These are phyloP conservation scores for Globia sparganii DNA, from an alignment of 2,888 invertebrate species.

Conservation along the genomic window DNA sequence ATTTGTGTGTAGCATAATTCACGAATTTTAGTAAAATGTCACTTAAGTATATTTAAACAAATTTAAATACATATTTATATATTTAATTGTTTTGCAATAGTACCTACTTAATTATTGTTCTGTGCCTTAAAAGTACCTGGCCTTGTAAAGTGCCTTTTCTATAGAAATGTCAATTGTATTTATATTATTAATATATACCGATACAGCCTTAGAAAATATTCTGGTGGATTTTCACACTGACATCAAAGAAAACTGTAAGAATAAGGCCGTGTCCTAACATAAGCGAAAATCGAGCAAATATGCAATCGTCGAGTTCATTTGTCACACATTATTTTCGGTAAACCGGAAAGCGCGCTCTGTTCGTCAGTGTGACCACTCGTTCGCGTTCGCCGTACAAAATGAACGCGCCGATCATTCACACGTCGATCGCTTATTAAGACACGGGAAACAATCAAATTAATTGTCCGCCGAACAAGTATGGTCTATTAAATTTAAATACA, in stretches of 20 bases:
- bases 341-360: not conserved
- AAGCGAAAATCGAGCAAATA: not conserved
- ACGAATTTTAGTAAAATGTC: slow-evolving; percentile 63
- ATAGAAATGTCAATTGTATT: slow-evolving; percentile 65
- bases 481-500: slow-evolving; percentile 29
- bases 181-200: slow-evolving; percentile 27
- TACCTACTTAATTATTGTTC: slow-evolving; percentile 64
- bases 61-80: slow-evolving; percentile 31
- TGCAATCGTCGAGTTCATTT: not conserved
- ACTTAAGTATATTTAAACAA: slow-evolving; percentile 60
- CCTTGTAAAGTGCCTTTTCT: slow-evolving; percentile 76
- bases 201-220: slow-evolving; percentile 44
- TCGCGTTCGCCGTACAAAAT: not conserved
- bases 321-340: not conserved
- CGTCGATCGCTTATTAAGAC: not conserved
- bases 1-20: slow-evolving; percentile 70
- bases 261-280: not conserved
- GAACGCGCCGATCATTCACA: not conserved
- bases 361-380: not conserved
- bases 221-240: slow-evolving; percentile 32
- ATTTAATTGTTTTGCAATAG: slow-evolving; percentile 73
- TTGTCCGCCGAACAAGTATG: not conserved
- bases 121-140: slow-evolving; percentile 79
- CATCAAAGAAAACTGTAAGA: slow-evolving; percentile 18
- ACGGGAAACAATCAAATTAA: not conserved